Conservation (phyloP, 2,888 invertebrate genomes). For the Urechis unicinctus region DNA sequence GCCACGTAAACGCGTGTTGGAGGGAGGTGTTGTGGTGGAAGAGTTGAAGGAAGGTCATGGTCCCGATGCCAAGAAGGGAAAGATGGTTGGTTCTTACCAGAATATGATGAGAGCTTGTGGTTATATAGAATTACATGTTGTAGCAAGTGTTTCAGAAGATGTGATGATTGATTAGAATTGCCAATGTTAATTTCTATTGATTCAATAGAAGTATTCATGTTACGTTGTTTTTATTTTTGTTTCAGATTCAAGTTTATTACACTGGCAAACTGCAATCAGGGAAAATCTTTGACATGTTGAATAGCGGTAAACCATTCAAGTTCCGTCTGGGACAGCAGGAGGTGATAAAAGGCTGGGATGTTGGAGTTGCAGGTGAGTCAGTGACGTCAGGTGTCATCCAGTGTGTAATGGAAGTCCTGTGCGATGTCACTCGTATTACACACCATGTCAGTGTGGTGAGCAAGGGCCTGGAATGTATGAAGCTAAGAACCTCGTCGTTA, state of each 20-base stretch:
- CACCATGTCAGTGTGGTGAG: too few relatives aligned
- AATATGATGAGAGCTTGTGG: too few relatives aligned
- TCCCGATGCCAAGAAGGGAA: constrained; percentile 69
- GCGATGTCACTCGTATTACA: too few relatives aligned
- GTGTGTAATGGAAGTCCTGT: too few relatives aligned
- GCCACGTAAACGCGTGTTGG: constrained; percentile 39
- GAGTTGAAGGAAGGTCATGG: constrained; percentile 78
- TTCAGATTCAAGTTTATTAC: constrained; percentile 71
- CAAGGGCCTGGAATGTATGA: too few relatives aligned
- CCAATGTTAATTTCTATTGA: background rate
- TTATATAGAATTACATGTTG: too few relatives aligned
- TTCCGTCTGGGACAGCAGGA: constrained; percentile 78
- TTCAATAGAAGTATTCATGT: background rate
- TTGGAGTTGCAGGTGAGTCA: constrained; percentile 59
- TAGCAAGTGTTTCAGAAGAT: too few relatives aligned
- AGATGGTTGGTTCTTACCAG: constrained; percentile 53
- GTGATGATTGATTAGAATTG: too few relatives aligned
- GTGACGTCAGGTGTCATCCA: too few relatives aligned
- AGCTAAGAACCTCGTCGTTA: too few relatives aligned
- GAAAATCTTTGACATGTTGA: constrained; percentile 74
- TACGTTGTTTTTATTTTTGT: constrained; percentile 12
- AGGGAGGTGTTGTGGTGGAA: constrained; percentile 75
- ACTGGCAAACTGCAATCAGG: constrained; percentile 74
- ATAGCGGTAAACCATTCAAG: constrained; percentile 75
- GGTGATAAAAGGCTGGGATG: constrained; percentile 87